Evolutionary conservation across 92 coral and sea anemone species (phyloP), one percentile per base, ranked within the genome.

Genomic region (Bergia puertoricense): DNA sequence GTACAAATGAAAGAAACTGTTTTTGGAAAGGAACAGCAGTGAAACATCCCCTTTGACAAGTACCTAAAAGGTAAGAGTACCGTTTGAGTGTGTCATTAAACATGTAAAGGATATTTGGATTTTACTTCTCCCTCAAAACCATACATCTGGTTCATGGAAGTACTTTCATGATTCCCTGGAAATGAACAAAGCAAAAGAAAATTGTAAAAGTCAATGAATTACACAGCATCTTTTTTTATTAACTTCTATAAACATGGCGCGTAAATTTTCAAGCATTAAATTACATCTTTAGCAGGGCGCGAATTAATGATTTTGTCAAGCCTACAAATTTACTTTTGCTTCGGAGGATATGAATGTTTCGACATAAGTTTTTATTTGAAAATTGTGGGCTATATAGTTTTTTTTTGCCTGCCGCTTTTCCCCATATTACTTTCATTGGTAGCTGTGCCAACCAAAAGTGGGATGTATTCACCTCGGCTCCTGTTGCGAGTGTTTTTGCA

Each of bases 121-220:
- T 92, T 97, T 30, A 97, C 99, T 91, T 97, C 99, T 78, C 99
- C 99, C 81, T 97, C 99, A 94, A 97, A 97, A n/a, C 99, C 99
- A 88, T 95, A 97, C 99, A 97, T 97, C 89, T 97, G 99, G 76
- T 97, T 97, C 99, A 97, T 93, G 86, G 96, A 95, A n/a, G 92
- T 89, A 80, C 98, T 97, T 77, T 97, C 99, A 80, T 97, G 99
- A 86, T 97, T 97, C 13, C 99, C 99, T 96, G 71, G 57, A 89
- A 88, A 50, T 16, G 67, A 39, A 51, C 45, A 65, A 77, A 42
- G 20, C 5, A n/a, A 40, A 39, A 6, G 8, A n/a, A 7, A 0
- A 22, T 30, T 56, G 44, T 46, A n/a, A 40, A 81, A n/a, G 36
- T 39, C 40, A 82, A 22, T 43, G 0, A 37, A 81, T 39, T 30